A percentile compares a stretch with the other conserved stretches of the same genome.
These are phyloP conservation scores for Acanthis flammea DNA, from an alignment of 2,797 vertebrate species.

Conservation along the genomic window DNA sequence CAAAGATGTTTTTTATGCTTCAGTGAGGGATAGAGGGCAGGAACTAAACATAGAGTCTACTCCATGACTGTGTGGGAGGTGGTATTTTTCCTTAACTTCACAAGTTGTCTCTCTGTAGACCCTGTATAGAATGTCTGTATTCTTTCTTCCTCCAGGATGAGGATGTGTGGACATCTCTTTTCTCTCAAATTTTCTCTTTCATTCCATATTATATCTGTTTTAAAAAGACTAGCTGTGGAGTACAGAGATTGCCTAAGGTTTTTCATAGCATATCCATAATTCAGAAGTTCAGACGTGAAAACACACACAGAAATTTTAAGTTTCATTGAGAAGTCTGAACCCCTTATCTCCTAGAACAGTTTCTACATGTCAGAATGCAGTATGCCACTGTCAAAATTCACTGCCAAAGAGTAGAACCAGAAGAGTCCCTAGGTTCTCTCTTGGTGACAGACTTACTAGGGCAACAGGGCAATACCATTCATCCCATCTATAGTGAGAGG, in stretches of 20 bases:
- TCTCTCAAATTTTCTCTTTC: background rate
- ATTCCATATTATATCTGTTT: background rate
- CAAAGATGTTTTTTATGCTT: background rate
- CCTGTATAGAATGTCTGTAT: background rate
- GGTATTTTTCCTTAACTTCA: background rate
- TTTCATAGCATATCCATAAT: background rate
- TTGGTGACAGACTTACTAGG: background rate
- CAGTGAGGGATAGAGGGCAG: background rate
- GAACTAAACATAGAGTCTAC: background rate
- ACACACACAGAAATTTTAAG: background rate
- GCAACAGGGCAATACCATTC: fast-evolving
- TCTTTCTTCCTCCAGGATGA: background rate
- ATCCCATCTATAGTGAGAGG: background rate
- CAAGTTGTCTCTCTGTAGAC: background rate
- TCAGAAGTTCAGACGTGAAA: background rate
- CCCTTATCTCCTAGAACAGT: background rate
- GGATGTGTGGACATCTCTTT: background rate
- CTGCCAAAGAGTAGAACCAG: background rate
- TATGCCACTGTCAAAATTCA: background rate
- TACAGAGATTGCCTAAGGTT: background rate
- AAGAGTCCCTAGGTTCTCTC: background rate
- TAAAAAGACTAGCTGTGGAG: background rate
- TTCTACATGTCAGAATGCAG: background rate
- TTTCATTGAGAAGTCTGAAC: background rate
- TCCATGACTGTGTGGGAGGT: background rate